A percentile compares a stretch with the other conserved stretches of the same genome.
phyloP scores from a whole-genome alignment of 2,797 vertebrate species.

The Malurus leucopterus region DNA sequence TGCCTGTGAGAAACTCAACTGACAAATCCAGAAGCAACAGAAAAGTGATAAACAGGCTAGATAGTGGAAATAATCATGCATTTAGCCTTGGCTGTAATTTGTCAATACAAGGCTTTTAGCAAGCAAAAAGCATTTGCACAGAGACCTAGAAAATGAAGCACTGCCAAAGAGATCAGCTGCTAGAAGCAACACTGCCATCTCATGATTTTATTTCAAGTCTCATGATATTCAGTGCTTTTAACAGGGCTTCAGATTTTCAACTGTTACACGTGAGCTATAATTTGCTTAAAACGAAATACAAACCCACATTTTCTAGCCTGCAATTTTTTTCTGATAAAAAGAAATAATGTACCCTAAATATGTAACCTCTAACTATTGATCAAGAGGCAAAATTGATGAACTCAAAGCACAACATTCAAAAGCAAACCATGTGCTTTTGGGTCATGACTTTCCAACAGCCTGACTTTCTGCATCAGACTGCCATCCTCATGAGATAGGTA shows the following conservation, averaged over 20 bases:
- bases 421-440: background rate
- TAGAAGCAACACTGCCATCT: conserved; percentile 65
- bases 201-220: conserved; percentile 51
- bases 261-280: background rate
- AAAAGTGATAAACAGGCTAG: conserved; percentile 34
- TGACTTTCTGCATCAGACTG: background rate
- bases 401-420: background rate
- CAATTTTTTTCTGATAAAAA: background rate
- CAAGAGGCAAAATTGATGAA: background rate
- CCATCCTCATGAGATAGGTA: background rate
- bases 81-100: conserved; percentile 11
- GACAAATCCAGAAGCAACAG: conserved; percentile 6
- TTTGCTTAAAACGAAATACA: background rate
- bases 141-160: conserved; percentile 32
- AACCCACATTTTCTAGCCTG: background rate
- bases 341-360: background rate
- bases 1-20: background rate
- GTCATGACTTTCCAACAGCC: background rate
- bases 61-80: conserved; percentile 36
- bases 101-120: conserved; percentile 19
- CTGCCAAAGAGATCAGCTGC: conserved; percentile 42
- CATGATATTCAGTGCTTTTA: background rate
- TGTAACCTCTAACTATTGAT: background rate
- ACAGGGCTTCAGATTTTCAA: background rate
- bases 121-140: conserved; percentile 12